phyloP scores from a whole-genome alignment of 2,797 vertebrate genomes.

The Hydrolagus colliei region DNA sequence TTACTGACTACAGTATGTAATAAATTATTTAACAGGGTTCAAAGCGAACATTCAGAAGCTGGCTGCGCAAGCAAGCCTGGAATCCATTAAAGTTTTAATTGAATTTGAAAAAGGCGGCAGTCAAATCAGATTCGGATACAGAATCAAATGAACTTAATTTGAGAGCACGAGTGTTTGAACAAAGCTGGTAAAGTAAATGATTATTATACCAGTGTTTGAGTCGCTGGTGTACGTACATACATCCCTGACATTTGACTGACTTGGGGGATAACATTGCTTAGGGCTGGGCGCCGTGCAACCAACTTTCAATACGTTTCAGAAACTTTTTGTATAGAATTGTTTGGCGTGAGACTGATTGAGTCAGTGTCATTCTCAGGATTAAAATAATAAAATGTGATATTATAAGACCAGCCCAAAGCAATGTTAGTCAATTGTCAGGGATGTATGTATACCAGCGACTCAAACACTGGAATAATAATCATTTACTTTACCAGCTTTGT shows the following conservation, averaged over 20 bases:
- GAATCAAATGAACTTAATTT: constrained; percentile 21
- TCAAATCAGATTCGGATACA: neutral
- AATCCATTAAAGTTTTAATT: neutral
- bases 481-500: neutral
- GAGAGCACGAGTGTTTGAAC: neutral
- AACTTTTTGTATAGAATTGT: neutral
- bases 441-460: neutral
- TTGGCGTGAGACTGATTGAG: too few species aligned
- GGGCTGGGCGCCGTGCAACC: neutral
- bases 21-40: neutral
- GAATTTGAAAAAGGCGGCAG: neutral
- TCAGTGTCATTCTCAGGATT: too few species aligned
- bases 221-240: neutral
- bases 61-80: neutral
- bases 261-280: neutral
- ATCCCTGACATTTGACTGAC: constrained; percentile 10
- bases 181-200: neutral
- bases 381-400: too few species aligned
- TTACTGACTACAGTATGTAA: neutral
- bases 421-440: constrained; percentile 13
- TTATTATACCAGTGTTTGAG: neutral
- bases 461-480: constrained; percentile 4
- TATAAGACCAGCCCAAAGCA: neutral
- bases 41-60: neutral
- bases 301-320: neutral